Base-by-base conservation (phyloP, 2,113 vertebrate species). In the Dicaeum eximium region DNA sequence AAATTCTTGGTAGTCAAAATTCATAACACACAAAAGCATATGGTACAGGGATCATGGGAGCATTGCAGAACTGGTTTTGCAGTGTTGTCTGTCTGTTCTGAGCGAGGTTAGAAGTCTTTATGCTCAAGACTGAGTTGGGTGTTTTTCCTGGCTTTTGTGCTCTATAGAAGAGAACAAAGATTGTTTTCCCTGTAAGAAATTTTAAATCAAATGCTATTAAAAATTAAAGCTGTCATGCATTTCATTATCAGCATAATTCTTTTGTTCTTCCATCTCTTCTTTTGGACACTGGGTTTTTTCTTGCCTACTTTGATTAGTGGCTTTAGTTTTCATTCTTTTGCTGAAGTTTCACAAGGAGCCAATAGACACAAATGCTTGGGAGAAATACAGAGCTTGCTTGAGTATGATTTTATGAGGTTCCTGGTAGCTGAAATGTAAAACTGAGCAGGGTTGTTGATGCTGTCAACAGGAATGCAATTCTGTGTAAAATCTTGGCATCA, bases 341-440 rank as follows among this genome's bases (percentile, higher is more conserved):
- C 28, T 61, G 33, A 79, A 83, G 33, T 92, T 69, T 90, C 33
- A 15, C 35, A 65, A 57, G 17, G 38, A 69, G 56, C 31, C 28
- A 56, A 14, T 25, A 50, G n/a, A 45, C 20, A 67, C 12, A 79
- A 65, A 60, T 69, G 28, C 40, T 90, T 69, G 35, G n/a, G 48
- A 85, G 38, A 40, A 82, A 57, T 73, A 69, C 16, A 73, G 45
- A 65, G 28, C 19, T 33, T 77, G 33, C 62, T 64, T 66, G 45
- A 10, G 2, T 42, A 54, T 65, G 62, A 35, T 90, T 95, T 90
- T 85, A 65, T 11, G 16, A 69, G 20, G 25, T 69, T 81, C 30
- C 71, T 82, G 40, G 48, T 89, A 85, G 79, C 53, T 79, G 37
- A 90, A 92, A 58, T 88, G 74, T 90, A 79, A 95, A 94, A 82